Conservation (phyloP, 2,113 vertebrate species). For the Ursus arctos region DNA sequence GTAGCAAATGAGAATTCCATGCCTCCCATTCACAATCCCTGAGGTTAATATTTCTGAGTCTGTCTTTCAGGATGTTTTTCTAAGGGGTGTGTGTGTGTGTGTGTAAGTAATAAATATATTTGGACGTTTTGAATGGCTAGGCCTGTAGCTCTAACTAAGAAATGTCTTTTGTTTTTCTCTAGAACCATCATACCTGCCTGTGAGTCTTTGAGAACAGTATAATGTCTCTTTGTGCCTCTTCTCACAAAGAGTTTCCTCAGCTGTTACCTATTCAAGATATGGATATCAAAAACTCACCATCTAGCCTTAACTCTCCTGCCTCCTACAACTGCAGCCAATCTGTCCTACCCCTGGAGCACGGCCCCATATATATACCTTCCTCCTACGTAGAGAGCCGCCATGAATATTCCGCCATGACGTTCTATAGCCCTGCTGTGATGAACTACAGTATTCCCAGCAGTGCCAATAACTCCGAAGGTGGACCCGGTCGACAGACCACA, state of each 20-base stretch:
- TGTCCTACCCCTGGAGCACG: constrained; percentile 87
- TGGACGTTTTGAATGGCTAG: background rate
- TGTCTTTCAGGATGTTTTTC: constrained; percentile 33
- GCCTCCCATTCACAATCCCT: background rate
- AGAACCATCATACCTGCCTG: constrained; percentile 63
- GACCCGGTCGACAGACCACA: constrained; percentile 85
- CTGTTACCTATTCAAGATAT: constrained; percentile 91
- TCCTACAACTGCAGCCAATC: constrained; percentile 90
- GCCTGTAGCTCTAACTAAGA: background rate
- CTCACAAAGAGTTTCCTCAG: constrained; percentile 88
- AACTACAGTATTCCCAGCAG: constrained; percentile 87
- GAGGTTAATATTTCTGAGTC: background rate
- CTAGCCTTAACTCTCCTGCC: constrained; percentile 84
- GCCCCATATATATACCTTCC: constrained; percentile 92
- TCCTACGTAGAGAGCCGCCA: constrained; percentile 91
- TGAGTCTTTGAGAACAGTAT: constrained; percentile 83
- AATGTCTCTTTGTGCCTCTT: constrained; percentile 89
- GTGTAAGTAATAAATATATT: background rate
- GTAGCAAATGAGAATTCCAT: background rate
- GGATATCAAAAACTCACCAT: constrained; percentile 88
- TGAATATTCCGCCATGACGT: constrained; percentile 91
- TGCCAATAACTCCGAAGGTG: constrained; percentile 85
- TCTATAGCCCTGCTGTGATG: constrained; percentile 92
- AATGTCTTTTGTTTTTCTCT: constrained; percentile 58
- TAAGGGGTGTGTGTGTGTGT: background rate